A percentile compares a stretch with the other conserved stretches of the same genome.
Conservation (phyloP, 2,113 vertebrate species). For the Amia ocellicauda region DNA sequence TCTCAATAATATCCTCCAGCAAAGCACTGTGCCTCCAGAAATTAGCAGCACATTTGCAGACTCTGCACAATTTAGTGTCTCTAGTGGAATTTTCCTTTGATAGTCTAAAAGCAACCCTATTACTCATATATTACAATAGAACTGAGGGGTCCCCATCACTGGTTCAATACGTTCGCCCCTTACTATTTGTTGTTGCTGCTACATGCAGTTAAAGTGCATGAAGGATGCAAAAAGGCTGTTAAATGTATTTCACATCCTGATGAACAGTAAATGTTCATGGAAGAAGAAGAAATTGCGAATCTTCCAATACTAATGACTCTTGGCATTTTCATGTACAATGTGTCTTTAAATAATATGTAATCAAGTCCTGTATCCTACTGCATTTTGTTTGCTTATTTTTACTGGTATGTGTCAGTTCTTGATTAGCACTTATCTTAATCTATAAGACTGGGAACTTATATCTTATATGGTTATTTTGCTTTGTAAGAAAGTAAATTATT, state of each 20-base stretch:
- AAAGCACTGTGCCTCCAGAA: conserved; percentile 56
- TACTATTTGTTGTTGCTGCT: conserved; percentile 37
- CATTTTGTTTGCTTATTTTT: not conserved
- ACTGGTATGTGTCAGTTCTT: not conserved
- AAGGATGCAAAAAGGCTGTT: conserved; percentile 52
- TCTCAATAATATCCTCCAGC: conserved; percentile 43
- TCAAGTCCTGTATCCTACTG: not conserved
- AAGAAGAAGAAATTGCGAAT: conserved; percentile 30
- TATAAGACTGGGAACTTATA: not conserved
- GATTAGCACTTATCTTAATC: conserved; percentile 17
- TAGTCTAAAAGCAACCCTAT: conserved; percentile 21
- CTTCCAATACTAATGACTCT: conserved; percentile 31
- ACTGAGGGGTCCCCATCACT: conserved; percentile 24
- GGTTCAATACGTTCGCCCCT: conserved; percentile 40
- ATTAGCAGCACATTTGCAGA: conserved; percentile 54
- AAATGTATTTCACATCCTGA: conserved; percentile 62
- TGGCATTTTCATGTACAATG: conserved; percentile 13
- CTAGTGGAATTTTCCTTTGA: conserved; percentile 45
- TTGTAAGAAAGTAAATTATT: too few species aligned
- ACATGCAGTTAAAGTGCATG: conserved; percentile 48
- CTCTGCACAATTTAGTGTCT: conserved; percentile 51
- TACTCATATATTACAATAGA: conserved; percentile 21
- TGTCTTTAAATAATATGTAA: not conserved
- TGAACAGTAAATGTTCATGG: conserved; percentile 40
- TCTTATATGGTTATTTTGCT: conserved; percentile 13